Evolutionary conservation across 2,888 invertebrate species (phyloP), one percentile per base, ranked within the genome.

Genomic region (Polyploca ridens): DNA sequence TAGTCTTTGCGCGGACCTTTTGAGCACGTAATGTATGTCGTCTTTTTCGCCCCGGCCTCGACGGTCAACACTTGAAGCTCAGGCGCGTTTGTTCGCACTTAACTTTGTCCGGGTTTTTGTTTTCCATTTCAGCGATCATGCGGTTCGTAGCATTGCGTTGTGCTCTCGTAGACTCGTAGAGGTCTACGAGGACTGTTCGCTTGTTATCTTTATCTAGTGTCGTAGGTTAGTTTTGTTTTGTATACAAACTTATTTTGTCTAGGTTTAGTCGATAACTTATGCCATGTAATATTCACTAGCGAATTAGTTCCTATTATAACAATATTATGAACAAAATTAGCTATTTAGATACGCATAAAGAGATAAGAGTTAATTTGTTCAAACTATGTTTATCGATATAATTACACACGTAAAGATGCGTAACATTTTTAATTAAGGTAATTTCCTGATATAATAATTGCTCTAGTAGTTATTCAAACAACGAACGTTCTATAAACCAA

Each of bases 31-130:
- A 64, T 59, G 64, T 66, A 72, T 74, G 78, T 84, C 82, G 83
- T 87, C 84, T 86, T 89, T 91, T 89, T 89, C 79, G 68, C 70
- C 69, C 68, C 67, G 74, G 76, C 80, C 82, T 83, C 81, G 66
- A 80, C 81, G 84, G 79, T 78, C 82, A 82, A 85, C 89, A 88
- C 90, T 91, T 90, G 89, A 88, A 85, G 82, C 83, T 85, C 84
- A 85, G 85, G 88, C 83, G 84, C 82, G 86, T 87, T 90, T 85
- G 84, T 89, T 90, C 90, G 82, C 90, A 90, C 92, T 89, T 85
- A 84, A 86, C 87, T 89, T 84, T 81, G 84, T 82, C 85, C 84
- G 73, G 78, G 78, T 85, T 87, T 84, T 82, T 76, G 44, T 61
- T 61, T 61, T 16, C 60, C 44, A 27, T 61, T 61, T 61, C 61